These are phyloP conservation scores for Orthonychiurus folsomi DNA, from an alignment of 2,888 invertebrate genomes.

Conservation along the genomic window DNA sequence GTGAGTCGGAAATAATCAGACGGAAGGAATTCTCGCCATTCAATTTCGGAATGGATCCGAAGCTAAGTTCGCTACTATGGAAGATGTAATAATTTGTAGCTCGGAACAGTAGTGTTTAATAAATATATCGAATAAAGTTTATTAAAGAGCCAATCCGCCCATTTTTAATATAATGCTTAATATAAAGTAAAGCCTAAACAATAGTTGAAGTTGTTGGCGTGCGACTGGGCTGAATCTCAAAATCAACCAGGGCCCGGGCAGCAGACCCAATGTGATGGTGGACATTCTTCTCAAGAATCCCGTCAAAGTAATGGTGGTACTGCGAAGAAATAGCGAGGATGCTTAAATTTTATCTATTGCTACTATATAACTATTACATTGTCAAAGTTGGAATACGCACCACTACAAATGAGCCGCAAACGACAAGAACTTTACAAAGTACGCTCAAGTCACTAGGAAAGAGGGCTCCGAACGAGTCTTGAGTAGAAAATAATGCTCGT, in stretches of 20 bases:
- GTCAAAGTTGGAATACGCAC: too few relatives aligned
- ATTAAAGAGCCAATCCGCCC: too few relatives aligned
- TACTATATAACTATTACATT: too few relatives aligned
- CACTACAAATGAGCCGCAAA: too few relatives aligned
- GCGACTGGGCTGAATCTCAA: not conserved
- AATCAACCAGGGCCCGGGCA: not conserved
- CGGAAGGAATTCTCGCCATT: not conserved
- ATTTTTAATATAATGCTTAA: too few relatives aligned
- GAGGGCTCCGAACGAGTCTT: not conserved
- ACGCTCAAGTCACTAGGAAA: not conserved
- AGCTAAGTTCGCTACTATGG: not conserved
- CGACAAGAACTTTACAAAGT: not conserved
- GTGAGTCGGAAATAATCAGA: too few relatives aligned
- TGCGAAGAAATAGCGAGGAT: not conserved
- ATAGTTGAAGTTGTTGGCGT: not conserved
- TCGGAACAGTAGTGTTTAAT: not conserved
- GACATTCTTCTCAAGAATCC: not conserved
- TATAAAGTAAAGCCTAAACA: too few relatives aligned
- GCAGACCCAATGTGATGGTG: not conserved
- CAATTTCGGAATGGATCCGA: not conserved
- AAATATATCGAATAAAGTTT: not conserved
- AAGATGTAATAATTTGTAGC: too few relatives aligned
- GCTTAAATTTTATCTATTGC: too few relatives aligned
- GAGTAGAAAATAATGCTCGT: not conserved
- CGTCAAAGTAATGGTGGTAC: not conserved